Conservation (phyloP, 2,797 vertebrate genomes). For the Acanthurus leucopareius region DNA sequence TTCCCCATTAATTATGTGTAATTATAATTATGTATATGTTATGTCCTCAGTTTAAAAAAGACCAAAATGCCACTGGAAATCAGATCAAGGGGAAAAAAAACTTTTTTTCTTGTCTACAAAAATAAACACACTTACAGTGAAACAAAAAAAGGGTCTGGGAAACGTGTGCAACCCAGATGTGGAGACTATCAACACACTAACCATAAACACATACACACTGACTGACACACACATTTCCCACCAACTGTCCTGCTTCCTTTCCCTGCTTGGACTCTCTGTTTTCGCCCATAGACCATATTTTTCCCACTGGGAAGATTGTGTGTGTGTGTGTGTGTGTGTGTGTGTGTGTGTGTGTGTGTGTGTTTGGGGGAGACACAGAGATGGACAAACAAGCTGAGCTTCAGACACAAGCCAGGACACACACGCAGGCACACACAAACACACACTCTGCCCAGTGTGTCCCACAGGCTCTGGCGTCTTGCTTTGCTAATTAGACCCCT, state of each 20-base stretch:
- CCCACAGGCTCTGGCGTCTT: slow-evolving; percentile 81
- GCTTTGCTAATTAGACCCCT: slow-evolving; percentile 88
- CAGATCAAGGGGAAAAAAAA: slow-evolving; percentile 34
- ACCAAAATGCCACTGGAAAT: slow-evolving; percentile 38
- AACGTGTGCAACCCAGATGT: slow-evolving; percentile 66
- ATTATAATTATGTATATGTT: background rate
- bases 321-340: slow-evolving; percentile 29
- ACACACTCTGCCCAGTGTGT: slow-evolving; percentile 52
- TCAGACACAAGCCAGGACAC: slow-evolving; percentile 60
- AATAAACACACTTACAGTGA: slow-evolving; percentile 40
- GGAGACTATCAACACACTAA: slow-evolving; percentile 23
- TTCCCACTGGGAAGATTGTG: slow-evolving; percentile 13
- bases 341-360: slow-evolving; percentile 30
- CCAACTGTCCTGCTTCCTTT: slow-evolving; percentile 59
- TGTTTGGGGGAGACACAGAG: slow-evolving; percentile 36
- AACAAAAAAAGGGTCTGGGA: slow-evolving; percentile 33
- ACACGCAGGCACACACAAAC: slow-evolving; percentile 36
- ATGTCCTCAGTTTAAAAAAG: slow-evolving; percentile 1
- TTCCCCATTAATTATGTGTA: background rate
- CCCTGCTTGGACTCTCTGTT: slow-evolving; percentile 49
- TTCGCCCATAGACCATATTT: slow-evolving; percentile 54
- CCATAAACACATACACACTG: slow-evolving; percentile 23
- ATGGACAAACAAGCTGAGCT: slow-evolving; percentile 68
- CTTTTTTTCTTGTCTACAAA: slow-evolving; percentile 21
- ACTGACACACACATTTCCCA: slow-evolving; percentile 34